Conservation (phyloP, 2,888 invertebrate species). For the Platycnemis pennipes region DNA sequence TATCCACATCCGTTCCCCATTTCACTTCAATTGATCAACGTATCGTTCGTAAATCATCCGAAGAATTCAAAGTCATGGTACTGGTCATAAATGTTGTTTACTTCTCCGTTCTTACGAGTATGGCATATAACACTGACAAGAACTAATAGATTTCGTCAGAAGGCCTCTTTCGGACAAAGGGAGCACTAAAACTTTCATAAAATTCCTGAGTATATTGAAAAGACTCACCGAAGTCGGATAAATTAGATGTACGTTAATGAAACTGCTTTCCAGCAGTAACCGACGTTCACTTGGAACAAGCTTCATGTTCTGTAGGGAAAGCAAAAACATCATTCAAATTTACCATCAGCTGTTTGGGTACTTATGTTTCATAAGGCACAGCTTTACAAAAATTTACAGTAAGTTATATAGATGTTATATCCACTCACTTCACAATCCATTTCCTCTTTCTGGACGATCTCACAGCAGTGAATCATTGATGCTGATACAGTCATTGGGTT, state of each 20-base stretch:
- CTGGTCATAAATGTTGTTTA: too few relatives aligned
- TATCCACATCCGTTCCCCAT: too few relatives aligned
- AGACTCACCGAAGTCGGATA: constrained; percentile 48
- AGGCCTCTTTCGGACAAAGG: too few relatives aligned
- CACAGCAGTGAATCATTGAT: constrained; percentile 31
- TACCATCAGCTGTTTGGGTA: neutral
- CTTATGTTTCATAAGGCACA: neutral
- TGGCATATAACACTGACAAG: too few relatives aligned
- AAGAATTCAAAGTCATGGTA: too few relatives aligned
- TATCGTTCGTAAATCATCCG: too few relatives aligned
- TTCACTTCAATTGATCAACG: too few relatives aligned
- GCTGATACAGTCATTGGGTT: neutral
- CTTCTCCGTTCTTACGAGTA: too few relatives aligned
- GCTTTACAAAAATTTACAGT: neutral
- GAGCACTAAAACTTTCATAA: too few relatives aligned
- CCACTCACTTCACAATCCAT: constrained; percentile 41
- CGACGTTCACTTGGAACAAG: constrained; percentile 5
- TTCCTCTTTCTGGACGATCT: neutral
- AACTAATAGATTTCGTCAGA: too few relatives aligned
- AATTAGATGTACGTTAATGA: constrained; percentile 23
- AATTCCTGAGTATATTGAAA: neutral
- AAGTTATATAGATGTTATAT: neutral
- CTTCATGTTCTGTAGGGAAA: constrained; percentile 43
- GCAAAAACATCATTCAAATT: neutral
- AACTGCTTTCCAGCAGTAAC: neutral